Evolutionary conservation across 2,113 vertebrate species (phyloP), one percentile per base, ranked within the genome.

Genomic region (Cricetomys ansorgei): DNA sequence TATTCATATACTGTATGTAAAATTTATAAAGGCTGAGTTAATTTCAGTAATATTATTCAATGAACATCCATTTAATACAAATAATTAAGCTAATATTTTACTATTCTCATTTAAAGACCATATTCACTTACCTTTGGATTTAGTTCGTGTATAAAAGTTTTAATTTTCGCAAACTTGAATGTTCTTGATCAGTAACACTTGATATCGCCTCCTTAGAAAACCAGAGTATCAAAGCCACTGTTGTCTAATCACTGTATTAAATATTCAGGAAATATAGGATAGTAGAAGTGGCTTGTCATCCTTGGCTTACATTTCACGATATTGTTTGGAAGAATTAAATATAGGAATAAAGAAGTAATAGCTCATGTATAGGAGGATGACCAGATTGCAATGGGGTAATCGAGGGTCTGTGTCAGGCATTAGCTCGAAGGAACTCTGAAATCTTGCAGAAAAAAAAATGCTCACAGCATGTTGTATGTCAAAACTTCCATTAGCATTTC

Each of bases 401-500:
- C 90, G 92, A 76, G 19, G n/a, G 4, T 90, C 69, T 80, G 1
- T 88, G 21, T 69, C 55, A 69, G 53, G n/a, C 67, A 96, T 96
- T 95, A 96, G 62, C 43, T 64, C n/a, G 67, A 89, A 91, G 43
- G 45, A 64, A 89, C 57, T 95, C 53, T 89, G 72, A 97, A 91
- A 88, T 94, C 57, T 69, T 79, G 19, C 55, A 81, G 90, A 40
- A 70, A 92, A 86, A 92, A 90, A 92, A 86, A 86, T 85, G 81
- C 0, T 76, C 88, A 75, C 91, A 94, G 57, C 79, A 85, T 95
- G 92, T 96, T 96, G 87, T 62, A 96, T 96, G 96, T 94, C 9
- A 93, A 92, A 96, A 89, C 10, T 16, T 91, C 96, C 97, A 98
- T 98, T 98, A 98, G 84, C 96, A 97, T 98, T 97, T 98, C 97